A percentile compares a stretch with the other conserved stretches of the same genome.
Conservation (phyloP, 1,140 invertebrate species). For the Drosophila triauraria region DNA sequence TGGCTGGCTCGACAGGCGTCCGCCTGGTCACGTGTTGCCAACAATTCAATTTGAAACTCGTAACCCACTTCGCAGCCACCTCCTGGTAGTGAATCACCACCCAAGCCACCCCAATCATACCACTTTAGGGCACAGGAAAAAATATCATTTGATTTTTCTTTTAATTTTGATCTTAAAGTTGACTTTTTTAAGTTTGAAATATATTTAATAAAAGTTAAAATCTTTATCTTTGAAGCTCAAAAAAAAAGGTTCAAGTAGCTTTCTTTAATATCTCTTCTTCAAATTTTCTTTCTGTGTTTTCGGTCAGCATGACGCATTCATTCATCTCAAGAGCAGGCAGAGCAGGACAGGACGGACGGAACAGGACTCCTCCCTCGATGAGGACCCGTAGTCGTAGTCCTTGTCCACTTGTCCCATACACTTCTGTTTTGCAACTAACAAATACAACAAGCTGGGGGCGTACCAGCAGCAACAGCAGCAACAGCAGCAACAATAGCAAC, state of each 20-base stretch:
- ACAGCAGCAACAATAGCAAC: constrained; percentile 31
- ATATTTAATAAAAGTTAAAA: rapidly evolving
- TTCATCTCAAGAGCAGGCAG: constrained; percentile 43
- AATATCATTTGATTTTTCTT: neutral
- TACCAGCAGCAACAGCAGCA: constrained; percentile 14
- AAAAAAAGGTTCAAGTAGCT: too few relatives aligned
- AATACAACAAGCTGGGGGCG: constrained; percentile 26
- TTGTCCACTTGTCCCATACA: constrained; percentile 53
- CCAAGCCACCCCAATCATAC: constrained; percentile 8
- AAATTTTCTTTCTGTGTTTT: neutral
- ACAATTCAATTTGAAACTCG: constrained; percentile 78
- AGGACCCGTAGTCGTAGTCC: constrained; percentile 15
- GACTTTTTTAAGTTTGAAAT: neutral
- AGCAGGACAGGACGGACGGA: neutral
- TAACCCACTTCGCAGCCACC: constrained; percentile 32
- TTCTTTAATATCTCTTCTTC: too few relatives aligned
- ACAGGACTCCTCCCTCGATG: constrained; percentile 25
- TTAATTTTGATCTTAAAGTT: neutral
- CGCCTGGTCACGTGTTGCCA: constrained; percentile 74
- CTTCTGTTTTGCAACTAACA: constrained; percentile 61
- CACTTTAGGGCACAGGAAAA: constrained; percentile 5
- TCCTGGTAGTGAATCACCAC: neutral
- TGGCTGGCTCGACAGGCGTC: constrained; percentile 18
- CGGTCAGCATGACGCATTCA: constrained; percentile 54
- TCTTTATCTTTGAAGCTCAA: too few relatives aligned